Base-by-base conservation (phyloP, 2,888 invertebrate species). In the Calameuta pallipes region DNA sequence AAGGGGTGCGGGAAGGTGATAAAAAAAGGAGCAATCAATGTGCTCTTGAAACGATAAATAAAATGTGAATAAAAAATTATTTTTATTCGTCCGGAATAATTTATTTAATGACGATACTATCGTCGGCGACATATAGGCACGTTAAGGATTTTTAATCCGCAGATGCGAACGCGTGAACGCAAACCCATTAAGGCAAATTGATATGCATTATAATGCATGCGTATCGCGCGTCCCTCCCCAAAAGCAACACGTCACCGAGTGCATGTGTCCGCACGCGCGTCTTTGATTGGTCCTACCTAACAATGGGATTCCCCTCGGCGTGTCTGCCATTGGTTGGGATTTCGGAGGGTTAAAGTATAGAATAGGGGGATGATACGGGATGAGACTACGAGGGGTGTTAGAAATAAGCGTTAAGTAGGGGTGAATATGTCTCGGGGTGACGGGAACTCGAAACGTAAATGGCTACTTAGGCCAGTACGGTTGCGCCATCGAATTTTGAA, bases 341-440 rank as follows among this genome's bases (percentile, higher is more conserved):
- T 84, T 81, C 83, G 76, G 77, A 85, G 87, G 88, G 87, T 86
- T 85, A 82, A 83, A 78, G 81, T 82, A 81, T 76, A 83, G 87
- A 88, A 88, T 86, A 87, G 85, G 87, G 89, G 89, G 89, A 90
- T 89, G 90, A 89, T 88, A 88, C 84, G 84, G 90, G 90, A 90
- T 89, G 90, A 88, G 89, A 87, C 85, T 86, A 83, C 86, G 81
- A 86, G 82, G 89, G 89, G 87, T 87, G 89, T 88, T 83, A 85
- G 88, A 15, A 87, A 88, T 87, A 89, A 89, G 89, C 90, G 89
- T 90, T 90, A 90, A 90, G 90, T 89, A 89, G 89, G 89, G 88
- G 86, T 85, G 85, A 88, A 83, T 81, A 84, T 81, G 83, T 81
- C 83, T 81, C 83, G 78, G 79, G 56, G 75, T 23, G 56, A 31